These are phyloP conservation scores for Corythucha ciliata DNA, from an alignment of 2,888 invertebrate genomes.

Conservation along the genomic window DNA sequence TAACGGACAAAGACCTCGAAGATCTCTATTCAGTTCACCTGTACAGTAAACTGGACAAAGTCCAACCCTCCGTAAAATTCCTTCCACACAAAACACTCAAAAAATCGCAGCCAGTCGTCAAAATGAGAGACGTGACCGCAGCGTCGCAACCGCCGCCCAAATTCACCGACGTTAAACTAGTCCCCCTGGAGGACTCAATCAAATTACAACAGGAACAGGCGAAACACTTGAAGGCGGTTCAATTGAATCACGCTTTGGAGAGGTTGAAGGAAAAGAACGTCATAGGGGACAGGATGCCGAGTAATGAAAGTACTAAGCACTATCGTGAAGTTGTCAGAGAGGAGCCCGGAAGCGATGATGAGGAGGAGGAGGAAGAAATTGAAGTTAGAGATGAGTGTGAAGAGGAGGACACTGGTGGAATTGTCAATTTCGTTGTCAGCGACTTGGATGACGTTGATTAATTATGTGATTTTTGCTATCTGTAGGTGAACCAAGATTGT, in stretches of 20 bases:
- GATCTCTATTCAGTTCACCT: constrained; percentile 48
- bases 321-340: constrained; percentile 24
- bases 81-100: constrained; percentile 49
- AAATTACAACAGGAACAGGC: constrained; percentile 48
- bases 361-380: constrained; percentile 17
- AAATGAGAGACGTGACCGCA: constrained; percentile 53
- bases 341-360: constrained; percentile 22
- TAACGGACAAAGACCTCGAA: constrained; percentile 41
- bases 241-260: constrained; percentile 50
- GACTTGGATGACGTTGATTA: constrained; percentile 19
- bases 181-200: constrained; percentile 50
- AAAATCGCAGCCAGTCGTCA: constrained; percentile 42
- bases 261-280: constrained; percentile 40
- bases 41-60: constrained; percentile 46
- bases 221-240: constrained; percentile 43
- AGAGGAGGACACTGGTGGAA: constrained; percentile 26
- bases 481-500: neutral
- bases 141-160: constrained; percentile 53
- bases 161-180: constrained; percentile 47
- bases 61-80: constrained; percentile 41
- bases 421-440: no score
- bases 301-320: constrained; percentile 14
- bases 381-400: constrained; percentile 28
- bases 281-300: constrained; percentile 20
- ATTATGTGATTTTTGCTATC: neutral